A percentile compares a stretch with the other conserved stretches of the same genome.
Conservation (phyloP, 2,888 invertebrate species). For the Athrips mouffetella region DNA sequence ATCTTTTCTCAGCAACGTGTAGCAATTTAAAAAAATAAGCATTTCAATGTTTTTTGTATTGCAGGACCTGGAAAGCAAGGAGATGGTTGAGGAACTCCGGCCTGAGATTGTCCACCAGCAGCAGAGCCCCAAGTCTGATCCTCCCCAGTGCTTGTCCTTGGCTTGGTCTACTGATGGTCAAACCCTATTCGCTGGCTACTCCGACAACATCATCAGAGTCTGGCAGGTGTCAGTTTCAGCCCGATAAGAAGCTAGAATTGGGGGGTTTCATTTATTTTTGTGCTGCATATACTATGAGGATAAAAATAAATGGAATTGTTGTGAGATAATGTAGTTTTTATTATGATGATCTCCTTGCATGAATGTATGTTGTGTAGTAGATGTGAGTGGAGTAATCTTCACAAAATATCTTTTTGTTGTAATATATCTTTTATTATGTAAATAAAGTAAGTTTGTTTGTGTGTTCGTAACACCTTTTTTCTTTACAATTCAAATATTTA, state of each 20-base stretch:
- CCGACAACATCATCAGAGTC: conserved; percentile 98
- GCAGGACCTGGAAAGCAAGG: conserved; percentile 98
- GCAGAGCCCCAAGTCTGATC: conserved; percentile 89
- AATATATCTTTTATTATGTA: conserved; percentile 47
- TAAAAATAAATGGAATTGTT: conserved; percentile 75
- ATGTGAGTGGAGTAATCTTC: conserved; percentile 8
- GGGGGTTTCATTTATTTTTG: conserved; percentile 72
- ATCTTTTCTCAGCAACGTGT: too few relatives aligned
- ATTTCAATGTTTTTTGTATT: conserved; percentile 23
- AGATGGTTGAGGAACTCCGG: conserved; percentile 98
- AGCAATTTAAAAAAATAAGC: too few relatives aligned
- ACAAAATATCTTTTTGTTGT: conserved; percentile 31
- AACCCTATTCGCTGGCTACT: conserved; percentile 98
- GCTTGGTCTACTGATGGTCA: conserved; percentile 99
- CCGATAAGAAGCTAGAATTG: conserved; percentile 74
- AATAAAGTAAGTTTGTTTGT: conserved; percentile 49
- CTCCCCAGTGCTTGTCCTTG: conserved; percentile 96
- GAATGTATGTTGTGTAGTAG: conserved; percentile 1
- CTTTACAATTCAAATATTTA: too few relatives aligned
- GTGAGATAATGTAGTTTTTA: conserved; percentile 52
- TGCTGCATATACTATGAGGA: conserved; percentile 45
- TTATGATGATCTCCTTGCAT: conserved; percentile 59
- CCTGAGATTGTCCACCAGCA: conserved; percentile 92
- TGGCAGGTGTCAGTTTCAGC: conserved; percentile 97
- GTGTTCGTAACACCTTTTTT: too few relatives aligned